phyloP scores from a whole-genome alignment of 2,797 vertebrate genomes.

The Echiichthys vipera region DNA sequence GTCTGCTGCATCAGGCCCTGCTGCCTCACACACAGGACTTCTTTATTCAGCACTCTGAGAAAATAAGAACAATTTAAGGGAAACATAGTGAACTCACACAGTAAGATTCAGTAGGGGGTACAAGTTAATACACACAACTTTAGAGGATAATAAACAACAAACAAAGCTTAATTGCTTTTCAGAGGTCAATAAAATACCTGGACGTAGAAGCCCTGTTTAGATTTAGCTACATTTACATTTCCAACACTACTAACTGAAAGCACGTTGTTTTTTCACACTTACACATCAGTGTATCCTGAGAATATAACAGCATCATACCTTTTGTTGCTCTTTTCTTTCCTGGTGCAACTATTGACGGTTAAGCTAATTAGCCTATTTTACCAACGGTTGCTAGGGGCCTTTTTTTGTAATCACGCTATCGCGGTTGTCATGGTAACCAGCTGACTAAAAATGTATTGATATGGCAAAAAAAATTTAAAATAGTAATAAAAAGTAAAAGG shows the following conservation, averaged over 20 bases:
- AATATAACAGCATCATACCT: not conserved
- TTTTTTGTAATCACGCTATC: not conserved
- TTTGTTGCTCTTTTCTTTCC: not conserved
- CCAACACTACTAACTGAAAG: not conserved
- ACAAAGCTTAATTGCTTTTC: not conserved
- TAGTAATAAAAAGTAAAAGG: too few species aligned
- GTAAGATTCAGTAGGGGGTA: not conserved
- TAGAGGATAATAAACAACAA: not conserved
- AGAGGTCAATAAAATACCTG: not conserved
- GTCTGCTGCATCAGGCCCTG: slow-evolving; percentile 2
- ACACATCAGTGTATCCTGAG: not conserved
- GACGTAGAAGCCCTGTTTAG: not conserved
- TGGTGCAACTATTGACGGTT: not conserved
- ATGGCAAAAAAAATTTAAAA: not conserved
- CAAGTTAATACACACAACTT: not conserved
- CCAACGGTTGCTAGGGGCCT: not conserved
- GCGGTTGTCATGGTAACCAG: slow-evolving; percentile 1
- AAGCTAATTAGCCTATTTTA: not conserved
- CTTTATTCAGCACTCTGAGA: not conserved
- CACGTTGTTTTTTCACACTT: not conserved
- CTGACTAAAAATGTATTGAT: too few species aligned
- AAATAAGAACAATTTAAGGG: not conserved
- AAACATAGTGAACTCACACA: not conserved
- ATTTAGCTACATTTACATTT: too few species aligned
- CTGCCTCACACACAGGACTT: not conserved